Base-by-base conservation (phyloP, 2,888 invertebrate genomes). In the Noctua janthe region DNA sequence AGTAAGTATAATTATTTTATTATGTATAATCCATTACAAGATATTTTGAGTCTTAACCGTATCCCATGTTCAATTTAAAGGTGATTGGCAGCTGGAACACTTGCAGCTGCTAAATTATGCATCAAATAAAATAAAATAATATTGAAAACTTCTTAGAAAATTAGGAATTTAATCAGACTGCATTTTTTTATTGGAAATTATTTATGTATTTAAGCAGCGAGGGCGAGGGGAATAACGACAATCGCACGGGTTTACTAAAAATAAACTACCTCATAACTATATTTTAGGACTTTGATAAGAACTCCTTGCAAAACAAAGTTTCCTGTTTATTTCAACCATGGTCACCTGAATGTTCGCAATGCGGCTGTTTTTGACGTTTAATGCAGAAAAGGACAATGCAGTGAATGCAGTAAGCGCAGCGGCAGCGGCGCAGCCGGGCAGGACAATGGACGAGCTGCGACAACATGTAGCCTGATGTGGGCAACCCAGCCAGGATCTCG, bases 301-400 rank as follows among this genome's bases (percentile, higher is more conserved):
- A 54, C 35, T 29, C 43, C 43, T 39, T 23, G 15, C 29, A 47
- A 69, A n/a, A 67, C 35, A 67, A 51, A 76, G 62, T 67, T 54
- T 76, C 71, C 54, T 62, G 54, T 56, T 72, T n/a, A 43, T 29
- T n/a, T 7, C 23, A 51, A 6, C 0, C 69, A 75, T 84, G 84
- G 85, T 66, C 80, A 85, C 85, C 54, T 47, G 20, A 77, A 51
- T 62, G 59, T 81, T 83, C 81, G 84, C 88, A 88, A 59, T 89
- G 88, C 89, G 81, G 82, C 76, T 76, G 80, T 73, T 81, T 80
- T 80, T 74, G 62, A 83, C 74, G 66, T 80, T 75, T 20, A 82
- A 81, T 86, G 86, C 82, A 80, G 82, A 81, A 88, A 76, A 80
- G 80, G 82, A 89, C 79, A 84, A 78, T 82, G 77, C 81, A 64